Evolutionary conservation across 2,888 invertebrate genomes (phyloP).

Genomic region (Atethmia centrago): DNA sequence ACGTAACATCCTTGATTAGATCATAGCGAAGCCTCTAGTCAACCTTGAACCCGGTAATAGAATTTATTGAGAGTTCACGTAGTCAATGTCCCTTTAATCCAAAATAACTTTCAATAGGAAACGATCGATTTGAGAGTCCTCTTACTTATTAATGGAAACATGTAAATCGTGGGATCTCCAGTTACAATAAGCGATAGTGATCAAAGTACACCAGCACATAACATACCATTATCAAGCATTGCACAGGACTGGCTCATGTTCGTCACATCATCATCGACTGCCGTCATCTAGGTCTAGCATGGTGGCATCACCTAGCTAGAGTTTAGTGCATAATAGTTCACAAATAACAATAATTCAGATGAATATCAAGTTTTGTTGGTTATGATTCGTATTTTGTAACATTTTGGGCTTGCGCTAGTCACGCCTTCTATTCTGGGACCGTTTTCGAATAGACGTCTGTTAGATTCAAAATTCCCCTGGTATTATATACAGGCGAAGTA

Average conservation of each 20-base stretch:
- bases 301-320: slow-evolving; percentile 88
- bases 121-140: slow-evolving; percentile 53
- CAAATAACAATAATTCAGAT: slow-evolving; percentile 68
- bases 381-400: slow-evolving; percentile 74
- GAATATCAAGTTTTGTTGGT: slow-evolving; percentile 70
- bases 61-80: slow-evolving; percentile 57
- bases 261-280: slow-evolving; percentile 84
- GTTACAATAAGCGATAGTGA: slow-evolving; percentile 65
- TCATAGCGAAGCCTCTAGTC: slow-evolving; percentile 67
- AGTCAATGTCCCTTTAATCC: slow-evolving; percentile 47
- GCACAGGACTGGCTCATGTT: slow-evolving; percentile 87
- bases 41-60: slow-evolving; percentile 66
- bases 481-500: slow-evolving; percentile 35
- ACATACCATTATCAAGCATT: slow-evolving; percentile 88
- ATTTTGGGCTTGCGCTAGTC: slow-evolving; percentile 80
- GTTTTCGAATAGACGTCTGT: slow-evolving; percentile 77
- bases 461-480: slow-evolving; percentile 38
- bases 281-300: slow-evolving; percentile 87
- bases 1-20: slow-evolving; percentile 62
- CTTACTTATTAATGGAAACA: slow-evolving; percentile 56
- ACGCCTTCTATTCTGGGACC: slow-evolving; percentile 84
- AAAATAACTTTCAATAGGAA: slow-evolving; percentile 66
- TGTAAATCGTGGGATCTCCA: slow-evolving; percentile 58
- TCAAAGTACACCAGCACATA: slow-evolving; percentile 84
- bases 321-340: slow-evolving; percentile 84